Evolutionary conservation across 1,140 invertebrate genomes (phyloP), one percentile per base, ranked within the genome.

Genomic region (Apis dorsata): DNA sequence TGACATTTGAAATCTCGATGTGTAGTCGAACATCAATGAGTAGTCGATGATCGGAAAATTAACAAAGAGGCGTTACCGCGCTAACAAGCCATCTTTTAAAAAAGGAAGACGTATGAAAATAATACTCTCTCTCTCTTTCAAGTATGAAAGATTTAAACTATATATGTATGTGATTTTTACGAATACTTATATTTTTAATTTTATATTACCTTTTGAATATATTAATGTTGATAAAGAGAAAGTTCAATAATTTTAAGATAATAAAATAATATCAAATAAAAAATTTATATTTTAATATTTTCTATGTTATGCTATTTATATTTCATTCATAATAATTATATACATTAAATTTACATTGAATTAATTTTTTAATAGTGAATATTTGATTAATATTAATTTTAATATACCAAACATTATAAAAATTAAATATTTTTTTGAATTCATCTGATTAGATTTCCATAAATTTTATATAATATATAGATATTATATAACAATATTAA

Each of bases 41-140:
- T 78, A 71, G 79, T 76, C 78, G 72, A 80, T 63, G 82, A 86
- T 80, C 68, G 80, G 79, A 85, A 44, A 71, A 66, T 53, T 44
- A 73, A 57, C 78, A 28, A 72, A 79, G 70, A 83, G 75, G 62
- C 68, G 80, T 85, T 77, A 74, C 62, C 78, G 79, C 74, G 83
- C 68, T 79, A 84, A 84, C 59, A 17, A 79, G 60, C 70, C 69
- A 86, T 79, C 51, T 86, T 85, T 85, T 69, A 66, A 81, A 84
- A 80, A 84, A 79, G 60, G 63, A 76, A 69, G 55, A 63, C 53
- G 8, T 28, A 60, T 59, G 65, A 51, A 62, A 81, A 82, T 85
- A 63, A 68, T 83, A 72, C 84, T 83, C 80, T 85, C 5, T 44
- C 34, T 44, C 34, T 44, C 34, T 44, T 44, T 44, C 34, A 44